Conservation (phyloP, 2,113 vertebrate genomes). For the Cheirogaleus medius region DNA sequence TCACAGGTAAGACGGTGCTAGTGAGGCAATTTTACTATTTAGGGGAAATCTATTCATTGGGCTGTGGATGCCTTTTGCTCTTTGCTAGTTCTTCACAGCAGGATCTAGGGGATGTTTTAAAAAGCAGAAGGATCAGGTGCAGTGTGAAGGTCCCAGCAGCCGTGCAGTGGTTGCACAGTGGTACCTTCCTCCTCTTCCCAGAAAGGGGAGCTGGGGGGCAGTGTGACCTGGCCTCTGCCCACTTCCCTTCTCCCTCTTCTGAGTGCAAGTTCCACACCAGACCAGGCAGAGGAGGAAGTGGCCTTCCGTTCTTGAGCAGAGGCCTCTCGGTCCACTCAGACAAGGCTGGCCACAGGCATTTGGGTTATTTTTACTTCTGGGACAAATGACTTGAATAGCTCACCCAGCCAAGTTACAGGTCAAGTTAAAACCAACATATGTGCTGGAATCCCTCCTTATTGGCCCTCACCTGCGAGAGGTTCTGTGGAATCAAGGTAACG, state of each 20-base stretch:
- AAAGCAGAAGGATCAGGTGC: slow-evolving; percentile 38
- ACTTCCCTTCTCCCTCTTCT: background rate
- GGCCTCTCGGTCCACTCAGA: background rate
- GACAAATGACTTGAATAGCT: slow-evolving; percentile 14
- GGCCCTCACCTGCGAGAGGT: background rate
- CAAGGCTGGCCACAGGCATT: background rate
- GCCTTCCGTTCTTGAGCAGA: background rate
- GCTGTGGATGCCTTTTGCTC: background rate
- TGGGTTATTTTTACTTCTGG: slow-evolving; percentile 19
- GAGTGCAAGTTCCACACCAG: background rate
- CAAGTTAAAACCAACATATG: background rate
- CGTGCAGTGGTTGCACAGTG: background rate
- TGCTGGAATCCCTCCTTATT: background rate
- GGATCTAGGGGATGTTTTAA: background rate
- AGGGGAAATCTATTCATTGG: background rate
- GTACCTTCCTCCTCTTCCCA: background rate
- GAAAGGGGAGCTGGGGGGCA: background rate
- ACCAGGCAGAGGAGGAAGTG: background rate
- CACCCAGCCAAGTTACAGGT: background rate
- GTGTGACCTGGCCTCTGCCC: background rate
- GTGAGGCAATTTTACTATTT: background rate
- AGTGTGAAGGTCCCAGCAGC: background rate
- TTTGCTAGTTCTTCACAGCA: background rate
- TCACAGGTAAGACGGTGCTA: slow-evolving; percentile 53
- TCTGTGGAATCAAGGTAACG: background rate